phyloP scores from a whole-genome alignment of 2,888 invertebrate species.

The Zeuzera pyrina region DNA sequence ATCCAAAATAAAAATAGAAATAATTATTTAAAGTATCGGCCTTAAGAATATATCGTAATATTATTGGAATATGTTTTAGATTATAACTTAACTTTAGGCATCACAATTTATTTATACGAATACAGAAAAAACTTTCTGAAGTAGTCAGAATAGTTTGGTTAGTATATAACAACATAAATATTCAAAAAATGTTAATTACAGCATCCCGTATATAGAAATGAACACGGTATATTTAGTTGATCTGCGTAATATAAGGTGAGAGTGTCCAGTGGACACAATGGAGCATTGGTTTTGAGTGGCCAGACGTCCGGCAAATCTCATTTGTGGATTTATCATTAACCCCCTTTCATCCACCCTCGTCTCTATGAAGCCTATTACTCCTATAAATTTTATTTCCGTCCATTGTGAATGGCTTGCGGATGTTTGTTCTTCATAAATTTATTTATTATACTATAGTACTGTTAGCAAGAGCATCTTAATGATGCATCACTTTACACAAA shows the following conservation, averaged over 20 bases:
- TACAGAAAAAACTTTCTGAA: no score
- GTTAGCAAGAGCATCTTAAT: no score
- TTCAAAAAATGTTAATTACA: constrained; percentile 1
- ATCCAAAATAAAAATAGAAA: no score
- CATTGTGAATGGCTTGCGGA: constrained; percentile 48
- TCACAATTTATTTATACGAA: no score
- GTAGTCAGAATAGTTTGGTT: no score
- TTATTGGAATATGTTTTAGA: no score
- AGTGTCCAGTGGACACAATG: constrained; percentile 65
- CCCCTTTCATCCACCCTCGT: constrained; percentile 67
- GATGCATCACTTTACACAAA: no score
- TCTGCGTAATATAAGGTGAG: constrained; percentile 63
- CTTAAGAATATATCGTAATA: no score
- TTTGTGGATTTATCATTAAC: constrained; percentile 73
- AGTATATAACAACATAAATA: not conserved
- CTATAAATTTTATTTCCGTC: constrained; percentile 66
- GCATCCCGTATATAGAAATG: constrained; percentile 40
- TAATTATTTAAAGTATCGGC: no score
- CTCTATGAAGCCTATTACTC: constrained; percentile 61
- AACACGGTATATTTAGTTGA: constrained; percentile 44
- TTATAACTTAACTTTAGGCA: no score
- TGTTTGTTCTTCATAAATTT: constrained; percentile 50
- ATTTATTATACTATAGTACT: no score
- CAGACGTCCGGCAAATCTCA: constrained; percentile 70
- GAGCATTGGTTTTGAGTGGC: constrained; percentile 62